Percentiles rank a stretch among this genome's conserved stretches.
phyloP scores from a whole-genome alignment of 2,797 vertebrate species.

The Atherinosoma microstoma region DNA sequence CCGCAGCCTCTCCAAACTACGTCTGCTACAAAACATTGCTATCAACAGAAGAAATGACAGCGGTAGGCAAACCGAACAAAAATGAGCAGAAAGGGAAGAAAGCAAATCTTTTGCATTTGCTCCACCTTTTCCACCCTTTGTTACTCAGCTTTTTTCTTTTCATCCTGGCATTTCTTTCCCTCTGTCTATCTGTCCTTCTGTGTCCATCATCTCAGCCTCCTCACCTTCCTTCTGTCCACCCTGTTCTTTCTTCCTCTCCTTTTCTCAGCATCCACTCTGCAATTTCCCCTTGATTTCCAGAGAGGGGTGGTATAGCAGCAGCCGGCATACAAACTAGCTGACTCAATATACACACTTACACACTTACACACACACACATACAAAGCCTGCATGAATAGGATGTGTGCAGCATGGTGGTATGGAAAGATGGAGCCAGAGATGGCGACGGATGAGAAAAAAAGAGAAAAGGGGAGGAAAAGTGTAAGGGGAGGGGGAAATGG shows the following conservation, averaged over 20 bases:
- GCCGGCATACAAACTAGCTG: constrained; percentile 79
- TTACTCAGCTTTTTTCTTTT: constrained; percentile 46
- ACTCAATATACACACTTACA: constrained; percentile 61
- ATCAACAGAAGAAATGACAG: constrained; percentile 60
- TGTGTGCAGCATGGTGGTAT: constrained; percentile 35
- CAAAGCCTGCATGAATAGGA: constrained; percentile 30
- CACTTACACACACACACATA: constrained; percentile 26
- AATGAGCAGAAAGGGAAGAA: constrained; percentile 39
- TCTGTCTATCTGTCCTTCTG: constrained; percentile 41
- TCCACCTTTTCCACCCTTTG: constrained; percentile 42
- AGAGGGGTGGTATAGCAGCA: constrained; percentile 63
- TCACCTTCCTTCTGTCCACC: constrained; percentile 20
- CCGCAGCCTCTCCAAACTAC: constrained; percentile 49
- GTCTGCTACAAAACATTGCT: constrained; percentile 42
- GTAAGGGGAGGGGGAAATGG: constrained; percentile 15
- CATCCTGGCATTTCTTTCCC: constrained; percentile 45
- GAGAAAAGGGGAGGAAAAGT: constrained; percentile 3
- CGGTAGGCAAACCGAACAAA: constrained; percentile 56
- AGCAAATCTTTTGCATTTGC: constrained; percentile 47
- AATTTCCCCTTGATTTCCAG: constrained; percentile 73
- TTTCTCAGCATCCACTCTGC: constrained; percentile 59
- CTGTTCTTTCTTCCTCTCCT: constrained; percentile 36
- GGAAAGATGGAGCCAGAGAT: constrained; percentile 48
- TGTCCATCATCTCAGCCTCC: constrained; percentile 42
- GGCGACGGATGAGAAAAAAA: constrained; percentile 35